Base-by-base conservation (phyloP, 2,113 vertebrate genomes). In the Panthera tigris region DNA sequence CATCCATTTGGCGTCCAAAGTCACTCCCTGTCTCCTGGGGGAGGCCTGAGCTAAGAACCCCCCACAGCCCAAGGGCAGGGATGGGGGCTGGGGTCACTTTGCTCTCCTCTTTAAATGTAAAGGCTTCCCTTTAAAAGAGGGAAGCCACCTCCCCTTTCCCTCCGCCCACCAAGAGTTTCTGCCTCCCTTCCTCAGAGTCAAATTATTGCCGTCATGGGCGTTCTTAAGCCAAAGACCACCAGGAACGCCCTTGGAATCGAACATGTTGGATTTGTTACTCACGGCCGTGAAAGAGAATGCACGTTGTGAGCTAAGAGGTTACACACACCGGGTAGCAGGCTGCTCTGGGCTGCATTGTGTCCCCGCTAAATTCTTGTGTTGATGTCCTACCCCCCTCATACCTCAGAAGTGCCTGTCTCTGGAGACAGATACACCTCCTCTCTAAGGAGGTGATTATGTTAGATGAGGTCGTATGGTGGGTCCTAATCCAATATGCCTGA, bases 331-430 rank as follows among this genome's bases (percentile, higher is more conserved):
- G 25, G 41, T 3, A 11, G 31, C 45, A 3, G 33, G 68, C 21
- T 3, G 0, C 29, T 45, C 4, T 3, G 0, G 0, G 5, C 25
- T 16, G 57, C 23, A 8, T 3, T 27, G 71, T 2, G 45, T 63
- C 14, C 33, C 31, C 8, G 1, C 7, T 11, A 36, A 29, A 18
- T 33, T 13, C n/a, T 39, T 8, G 45, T 3, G 3, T 1, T 45
- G 63, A 57, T 1, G 6, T 31, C 11, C 29, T 48, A 39, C 45
- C 0, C 9, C 8, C 61, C 27, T 25, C 13, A 33, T 7, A 4
- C 13, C 91, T 66, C 48, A 8, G 57, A 33, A 7, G 69, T 27
- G 73, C 50, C 85, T 63, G 1, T 15, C 4, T 18, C 31, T 50
- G 18, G 78, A 33, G 12, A 50, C 5, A 6, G 2, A 18, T 45